These are phyloP conservation scores for Centropristis striata DNA, from an alignment of 2,113 vertebrate genomes.

Conservation along the genomic window DNA sequence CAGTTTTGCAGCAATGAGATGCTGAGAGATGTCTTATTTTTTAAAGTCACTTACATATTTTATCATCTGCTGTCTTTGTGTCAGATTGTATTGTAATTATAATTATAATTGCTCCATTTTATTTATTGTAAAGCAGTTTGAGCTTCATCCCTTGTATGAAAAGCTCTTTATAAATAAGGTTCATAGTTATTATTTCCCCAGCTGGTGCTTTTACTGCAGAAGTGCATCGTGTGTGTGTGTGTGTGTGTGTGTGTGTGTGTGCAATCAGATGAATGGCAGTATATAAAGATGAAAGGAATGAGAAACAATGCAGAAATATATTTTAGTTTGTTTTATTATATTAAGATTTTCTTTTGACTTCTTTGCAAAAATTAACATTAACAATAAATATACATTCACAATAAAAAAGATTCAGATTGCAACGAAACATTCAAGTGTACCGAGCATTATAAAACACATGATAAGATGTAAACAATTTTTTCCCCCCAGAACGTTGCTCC, in stretches of 20 bases:
- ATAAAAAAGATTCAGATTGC: slow-evolving; percentile 73
- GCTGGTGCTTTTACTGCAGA: neutral
- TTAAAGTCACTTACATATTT: too few species aligned
- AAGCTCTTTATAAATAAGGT: too few species aligned
- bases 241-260: neutral
- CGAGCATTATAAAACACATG: slow-evolving; percentile 65
- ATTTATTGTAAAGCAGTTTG: too few species aligned
- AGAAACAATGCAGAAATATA: neutral
- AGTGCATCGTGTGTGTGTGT: neutral
- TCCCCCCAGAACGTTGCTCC: slow-evolving; percentile 26
- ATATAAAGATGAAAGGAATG: neutral
- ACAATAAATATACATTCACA: slow-evolving; percentile 86
- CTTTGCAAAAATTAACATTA: slow-evolving; percentile 63
- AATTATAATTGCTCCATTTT: too few species aligned
- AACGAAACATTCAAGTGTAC: slow-evolving; percentile 79
- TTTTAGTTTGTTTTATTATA: slow-evolving; percentile 47
- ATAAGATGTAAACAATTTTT: slow-evolving; percentile 81
- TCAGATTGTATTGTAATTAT: too few species aligned
- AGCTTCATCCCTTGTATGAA: too few species aligned
- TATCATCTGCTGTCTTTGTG: too few species aligned
- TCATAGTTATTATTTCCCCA: neutral
- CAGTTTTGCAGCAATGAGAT: neutral
- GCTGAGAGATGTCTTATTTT: neutral
- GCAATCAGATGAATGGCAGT: neutral
- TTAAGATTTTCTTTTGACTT: slow-evolving; percentile 44